Evolutionary conservation across 2,113 vertebrate genomes (phyloP), one percentile per base, ranked within the genome.

Genomic region (Paracanthobrama guichenoti): DNA sequence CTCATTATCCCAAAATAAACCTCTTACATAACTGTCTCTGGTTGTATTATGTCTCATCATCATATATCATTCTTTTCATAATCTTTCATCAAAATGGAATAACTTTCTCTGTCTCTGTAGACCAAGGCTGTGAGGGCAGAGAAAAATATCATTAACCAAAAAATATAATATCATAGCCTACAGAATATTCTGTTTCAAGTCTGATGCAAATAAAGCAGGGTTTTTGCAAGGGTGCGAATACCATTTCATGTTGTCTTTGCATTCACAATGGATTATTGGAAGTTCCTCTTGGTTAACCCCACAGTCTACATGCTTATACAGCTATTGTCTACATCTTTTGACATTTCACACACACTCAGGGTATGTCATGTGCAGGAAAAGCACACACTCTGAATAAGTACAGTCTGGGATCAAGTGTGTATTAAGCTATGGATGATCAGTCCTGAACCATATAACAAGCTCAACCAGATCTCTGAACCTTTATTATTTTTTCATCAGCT

Each of bases 361-460:
- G 3, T 42, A 84, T 20, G n/a, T 26, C 13, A 28, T 82, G 9
- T 60, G 55, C 39, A 46, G 69, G 55, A 57, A 73, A 59, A 75
- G 10, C 42, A 57, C 50, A 79, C 83, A 31, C 48, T 35, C 13
- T 39, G 14, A 85, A 59, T 48, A 67, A 46, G 64, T 9, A 81
- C 59, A 76, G 16, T 55, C 35, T 79, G n/a, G 46, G 12, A 55
- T 31, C n/a, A 60, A 60, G 69, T 66, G 59, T 50, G 28, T 55
- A 66, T 67, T 46, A 79, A 71, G 66, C 10, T 42, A 50, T 84
- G n/a, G 42, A 71, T 79, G 75, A 79, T 71, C 53, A 79, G 28
- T 66, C 76, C 62, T 69, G 24, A 69, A 69, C 20, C 11, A 16
- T 4, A 66, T 48, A 6, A 26, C 2, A 79, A 78, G 42, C 44